These are phyloP conservation scores for Pedetes capensis DNA, from an alignment of 2,113 vertebrate genomes.

Conservation along the genomic window DNA sequence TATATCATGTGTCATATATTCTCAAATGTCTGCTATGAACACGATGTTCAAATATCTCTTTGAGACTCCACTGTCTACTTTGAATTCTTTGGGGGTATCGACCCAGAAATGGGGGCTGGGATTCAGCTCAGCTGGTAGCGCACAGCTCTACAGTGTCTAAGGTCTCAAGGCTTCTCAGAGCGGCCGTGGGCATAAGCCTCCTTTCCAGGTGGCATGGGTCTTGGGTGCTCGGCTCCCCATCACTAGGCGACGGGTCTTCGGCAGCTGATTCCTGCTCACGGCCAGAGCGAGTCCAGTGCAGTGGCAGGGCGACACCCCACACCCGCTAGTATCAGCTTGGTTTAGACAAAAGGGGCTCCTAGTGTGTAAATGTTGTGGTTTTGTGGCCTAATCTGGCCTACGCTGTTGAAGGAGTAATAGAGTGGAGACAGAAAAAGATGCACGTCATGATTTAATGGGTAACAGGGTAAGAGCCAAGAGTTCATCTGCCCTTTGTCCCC, in stretches of 20 bases:
- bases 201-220: no score
- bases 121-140: no score
- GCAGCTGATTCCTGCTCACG: no score
- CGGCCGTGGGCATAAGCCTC: no score
- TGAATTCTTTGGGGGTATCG: neutral
- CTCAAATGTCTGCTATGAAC: neutral
- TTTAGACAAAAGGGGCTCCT: neutral
- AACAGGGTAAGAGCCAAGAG: neutral
- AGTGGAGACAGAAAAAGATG: neutral
- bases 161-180: no score
- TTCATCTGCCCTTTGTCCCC: no score
- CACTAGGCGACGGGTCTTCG: no score
- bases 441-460: neutral
- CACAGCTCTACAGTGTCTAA: no score
- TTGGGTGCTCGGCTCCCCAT: no score
- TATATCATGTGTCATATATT: fast-evolving
- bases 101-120: no score
- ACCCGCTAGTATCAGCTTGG: neutral
- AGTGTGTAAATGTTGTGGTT: neutral
- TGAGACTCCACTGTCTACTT: neutral
- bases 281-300: no score
- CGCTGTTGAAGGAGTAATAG: neutral
- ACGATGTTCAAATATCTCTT: neutral
- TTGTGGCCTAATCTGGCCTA: neutral
- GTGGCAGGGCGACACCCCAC: no score